Conservation (phyloP, 2,797 vertebrate species). For the Ibycter americanus region DNA sequence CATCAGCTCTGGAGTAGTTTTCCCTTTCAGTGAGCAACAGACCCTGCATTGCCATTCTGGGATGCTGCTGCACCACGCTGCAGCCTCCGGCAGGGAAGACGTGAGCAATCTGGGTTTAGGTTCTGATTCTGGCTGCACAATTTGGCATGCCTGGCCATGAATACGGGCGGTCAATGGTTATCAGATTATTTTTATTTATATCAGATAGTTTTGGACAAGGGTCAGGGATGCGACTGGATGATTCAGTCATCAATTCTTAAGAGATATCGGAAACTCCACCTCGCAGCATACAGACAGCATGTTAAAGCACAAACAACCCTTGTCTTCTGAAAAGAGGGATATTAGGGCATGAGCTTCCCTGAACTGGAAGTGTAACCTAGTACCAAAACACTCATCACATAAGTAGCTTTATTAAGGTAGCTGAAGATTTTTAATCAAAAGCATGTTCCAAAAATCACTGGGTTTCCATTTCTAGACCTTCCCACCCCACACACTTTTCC, state of each 20-base stretch:
- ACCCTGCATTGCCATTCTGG: background rate
- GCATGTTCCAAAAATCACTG: background rate
- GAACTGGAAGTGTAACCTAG: background rate
- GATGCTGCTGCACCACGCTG: accelerated
- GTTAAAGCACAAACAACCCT: background rate
- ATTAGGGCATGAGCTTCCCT: background rate
- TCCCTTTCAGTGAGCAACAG: background rate
- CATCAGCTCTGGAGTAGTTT: background rate
- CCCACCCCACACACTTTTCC: background rate
- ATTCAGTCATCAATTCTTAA: background rate
- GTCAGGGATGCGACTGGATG: background rate
- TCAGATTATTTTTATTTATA: background rate
- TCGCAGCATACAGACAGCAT: background rate
- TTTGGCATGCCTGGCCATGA: background rate
- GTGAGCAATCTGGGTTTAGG: background rate
- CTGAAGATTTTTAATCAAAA: background rate
- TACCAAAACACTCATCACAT: background rate
- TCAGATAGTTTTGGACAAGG: background rate
- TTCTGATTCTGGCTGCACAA: accelerated
- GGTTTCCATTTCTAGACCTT: background rate
- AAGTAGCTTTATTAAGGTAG: background rate
- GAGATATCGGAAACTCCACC: background rate
- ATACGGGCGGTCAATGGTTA: background rate
- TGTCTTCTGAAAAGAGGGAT: background rate
- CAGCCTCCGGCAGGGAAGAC: background rate